A percentile compares a stretch with the other conserved stretches of the same genome.
Conservation (phyloP, 2,888 invertebrate genomes). For the Lasius platythorax region DNA sequence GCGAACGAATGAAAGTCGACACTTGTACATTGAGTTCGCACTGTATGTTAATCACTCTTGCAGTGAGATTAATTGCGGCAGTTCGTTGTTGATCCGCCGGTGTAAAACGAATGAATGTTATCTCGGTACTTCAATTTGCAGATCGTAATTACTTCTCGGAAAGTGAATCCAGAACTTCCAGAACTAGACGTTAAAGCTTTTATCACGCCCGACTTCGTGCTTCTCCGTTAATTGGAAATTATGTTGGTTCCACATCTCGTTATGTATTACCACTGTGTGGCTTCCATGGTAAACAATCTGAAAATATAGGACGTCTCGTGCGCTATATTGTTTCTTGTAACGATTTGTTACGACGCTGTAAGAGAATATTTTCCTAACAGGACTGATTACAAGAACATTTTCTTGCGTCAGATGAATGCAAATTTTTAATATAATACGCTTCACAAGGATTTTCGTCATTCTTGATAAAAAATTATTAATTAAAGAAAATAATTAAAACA, state of each 20-base stretch:
- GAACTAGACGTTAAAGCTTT: constrained; percentile 14
- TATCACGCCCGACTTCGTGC: constrained; percentile 30
- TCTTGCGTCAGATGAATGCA: background rate
- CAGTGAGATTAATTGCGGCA: constrained; percentile 2
- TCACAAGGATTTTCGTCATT: background rate
- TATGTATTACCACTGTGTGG: background rate
- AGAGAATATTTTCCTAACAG: constrained; percentile 1
- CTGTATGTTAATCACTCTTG: background rate
- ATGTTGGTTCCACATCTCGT: constrained; percentile 9
- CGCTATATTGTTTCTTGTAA: constrained; percentile 1
- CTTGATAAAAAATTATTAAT: background rate
- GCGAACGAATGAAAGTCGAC: background rate
- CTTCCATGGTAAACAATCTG: constrained; percentile 25
- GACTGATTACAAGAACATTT: background rate
- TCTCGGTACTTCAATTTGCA: constrained; percentile 32
- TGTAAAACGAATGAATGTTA: constrained; percentile 24
- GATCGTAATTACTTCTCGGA: constrained; percentile 21
- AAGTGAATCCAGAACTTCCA: background rate
- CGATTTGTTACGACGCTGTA: background rate
- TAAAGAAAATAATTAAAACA: background rate
- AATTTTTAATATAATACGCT: background rate
- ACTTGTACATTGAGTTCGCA: background rate
- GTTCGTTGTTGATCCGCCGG: background rate
- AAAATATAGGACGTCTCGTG: constrained; percentile 15
- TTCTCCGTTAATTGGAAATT: constrained; percentile 42